Evolutionary conservation across 2,888 invertebrate species (phyloP).

Genomic region (Entomobrya multifasciata): DNA sequence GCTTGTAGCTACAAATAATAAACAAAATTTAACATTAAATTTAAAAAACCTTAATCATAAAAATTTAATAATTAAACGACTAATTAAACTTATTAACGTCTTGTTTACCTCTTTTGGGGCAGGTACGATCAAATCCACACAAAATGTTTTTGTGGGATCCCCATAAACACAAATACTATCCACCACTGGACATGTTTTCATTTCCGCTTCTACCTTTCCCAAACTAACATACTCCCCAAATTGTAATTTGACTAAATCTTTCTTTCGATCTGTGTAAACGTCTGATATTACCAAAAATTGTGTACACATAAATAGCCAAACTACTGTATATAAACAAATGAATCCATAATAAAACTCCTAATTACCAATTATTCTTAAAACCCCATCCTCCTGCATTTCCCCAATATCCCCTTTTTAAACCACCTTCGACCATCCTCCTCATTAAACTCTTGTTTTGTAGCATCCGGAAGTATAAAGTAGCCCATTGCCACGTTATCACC

Average conservation of each 20-base stretch:
- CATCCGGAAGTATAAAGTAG: constrained; percentile 94
- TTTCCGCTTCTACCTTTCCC: constrained; percentile 96
- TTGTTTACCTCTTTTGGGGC: constrained; percentile 81
- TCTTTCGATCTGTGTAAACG: constrained; percentile 94
- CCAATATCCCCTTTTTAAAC: constrained; percentile 98
- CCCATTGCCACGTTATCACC: constrained; percentile 95
- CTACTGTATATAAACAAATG: no score
- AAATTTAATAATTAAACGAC: background rate
- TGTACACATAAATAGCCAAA: no score
- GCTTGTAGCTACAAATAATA: constrained; percentile 81
- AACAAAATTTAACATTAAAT: no score
- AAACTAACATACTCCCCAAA: constrained; percentile 99
- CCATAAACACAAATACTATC: constrained; percentile 99
- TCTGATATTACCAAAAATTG: no score
- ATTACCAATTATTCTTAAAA: constrained; percentile 98
- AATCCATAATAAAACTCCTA: no score
- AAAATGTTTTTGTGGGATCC: constrained; percentile 90
- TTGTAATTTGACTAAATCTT: constrained; percentile 98
- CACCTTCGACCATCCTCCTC: constrained; percentile 90
- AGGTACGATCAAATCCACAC: constrained; percentile 95
- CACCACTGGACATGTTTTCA: constrained; percentile 95
- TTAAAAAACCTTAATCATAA: no score
- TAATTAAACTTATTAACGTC: no score
- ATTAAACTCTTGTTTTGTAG: constrained; percentile 94
- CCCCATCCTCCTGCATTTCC: constrained; percentile 95